These are phyloP conservation scores for Nemapogon koenigi DNA, from an alignment of 2,888 invertebrate genomes.

Conservation along the genomic window DNA sequence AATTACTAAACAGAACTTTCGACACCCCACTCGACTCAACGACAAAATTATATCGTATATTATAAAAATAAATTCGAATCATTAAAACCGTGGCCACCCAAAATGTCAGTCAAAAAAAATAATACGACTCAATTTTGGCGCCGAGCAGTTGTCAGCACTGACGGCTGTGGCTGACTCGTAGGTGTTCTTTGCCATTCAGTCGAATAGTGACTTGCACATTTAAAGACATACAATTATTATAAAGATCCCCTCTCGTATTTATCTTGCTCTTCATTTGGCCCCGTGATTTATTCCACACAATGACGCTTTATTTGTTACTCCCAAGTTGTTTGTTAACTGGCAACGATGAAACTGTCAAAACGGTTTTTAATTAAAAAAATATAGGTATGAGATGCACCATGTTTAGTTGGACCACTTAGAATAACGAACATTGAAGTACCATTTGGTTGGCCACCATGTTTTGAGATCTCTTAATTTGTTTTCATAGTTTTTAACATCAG, in stretches of 20 bases:
- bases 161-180: conserved; percentile 31
- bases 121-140: conserved; percentile 55
- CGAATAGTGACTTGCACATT: conserved; percentile 49
- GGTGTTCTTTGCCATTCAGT: conserved; percentile 57
- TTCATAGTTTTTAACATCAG: too few relatives aligned
- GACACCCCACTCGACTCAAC: neutral
- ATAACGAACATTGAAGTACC: too few relatives aligned
- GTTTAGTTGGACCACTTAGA: too few relatives aligned
- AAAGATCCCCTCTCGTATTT: conserved; percentile 49
- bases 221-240: conserved; percentile 45
- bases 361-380: conserved; percentile 1
- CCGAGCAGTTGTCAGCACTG: conserved; percentile 23
- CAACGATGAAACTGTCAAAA: conserved; percentile 3
- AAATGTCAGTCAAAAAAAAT: conserved; percentile 39
- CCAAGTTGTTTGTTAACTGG: conserved; percentile 1
- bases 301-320: conserved; percentile 1
- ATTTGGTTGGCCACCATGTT: too few relatives aligned
- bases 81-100: conserved; percentile 39
- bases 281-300: conserved; percentile 33
- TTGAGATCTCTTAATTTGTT: too few relatives aligned
- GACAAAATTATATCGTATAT: conserved; percentile 2
- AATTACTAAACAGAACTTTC: neutral
- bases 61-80: conserved; percentile 7
- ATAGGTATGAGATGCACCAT: too few relatives aligned
- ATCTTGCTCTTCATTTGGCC: conserved; percentile 56